These are phyloP conservation scores for Macroglossus sobrinus DNA, from an alignment of 2,113 vertebrate genomes.

Conservation along the genomic window DNA sequence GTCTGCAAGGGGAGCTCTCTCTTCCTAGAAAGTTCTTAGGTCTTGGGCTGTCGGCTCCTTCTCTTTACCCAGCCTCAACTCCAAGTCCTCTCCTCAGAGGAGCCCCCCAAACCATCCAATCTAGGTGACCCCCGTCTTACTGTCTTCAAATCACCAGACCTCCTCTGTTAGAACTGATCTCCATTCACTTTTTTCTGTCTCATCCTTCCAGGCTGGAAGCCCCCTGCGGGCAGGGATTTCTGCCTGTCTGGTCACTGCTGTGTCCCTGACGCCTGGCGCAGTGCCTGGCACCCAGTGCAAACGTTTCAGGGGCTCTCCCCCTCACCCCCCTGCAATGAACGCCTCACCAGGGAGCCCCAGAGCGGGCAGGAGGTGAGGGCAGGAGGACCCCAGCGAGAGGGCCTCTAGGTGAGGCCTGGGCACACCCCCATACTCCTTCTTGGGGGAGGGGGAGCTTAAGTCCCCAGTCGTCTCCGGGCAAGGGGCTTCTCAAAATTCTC, in stretches of 20 bases:
- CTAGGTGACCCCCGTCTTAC: background rate
- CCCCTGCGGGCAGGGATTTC: background rate
- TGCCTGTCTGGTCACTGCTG: background rate
- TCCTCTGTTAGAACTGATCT: background rate
- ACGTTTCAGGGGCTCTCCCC: no score
- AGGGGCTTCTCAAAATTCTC: background rate
- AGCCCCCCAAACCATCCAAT: background rate
- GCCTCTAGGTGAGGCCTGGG: no score
- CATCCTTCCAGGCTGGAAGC: background rate
- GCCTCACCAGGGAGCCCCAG: background rate
- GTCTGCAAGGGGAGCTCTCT: background rate
- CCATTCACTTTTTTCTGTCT: background rate
- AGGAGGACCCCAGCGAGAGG: no score
- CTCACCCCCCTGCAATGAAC: no score
- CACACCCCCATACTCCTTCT: no score
- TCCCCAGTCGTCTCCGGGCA: background rate
- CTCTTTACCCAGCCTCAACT: background rate
- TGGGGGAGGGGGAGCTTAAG: fast-evolving
- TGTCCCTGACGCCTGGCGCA: background rate
- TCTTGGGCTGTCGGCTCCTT: background rate
- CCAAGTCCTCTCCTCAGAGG: background rate
- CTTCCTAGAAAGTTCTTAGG: background rate
- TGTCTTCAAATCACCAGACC: background rate
- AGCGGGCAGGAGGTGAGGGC: background rate
- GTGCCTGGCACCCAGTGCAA: background rate